Conservation (phyloP, 2,113 vertebrate genomes). For the Sterna hirundo region DNA sequence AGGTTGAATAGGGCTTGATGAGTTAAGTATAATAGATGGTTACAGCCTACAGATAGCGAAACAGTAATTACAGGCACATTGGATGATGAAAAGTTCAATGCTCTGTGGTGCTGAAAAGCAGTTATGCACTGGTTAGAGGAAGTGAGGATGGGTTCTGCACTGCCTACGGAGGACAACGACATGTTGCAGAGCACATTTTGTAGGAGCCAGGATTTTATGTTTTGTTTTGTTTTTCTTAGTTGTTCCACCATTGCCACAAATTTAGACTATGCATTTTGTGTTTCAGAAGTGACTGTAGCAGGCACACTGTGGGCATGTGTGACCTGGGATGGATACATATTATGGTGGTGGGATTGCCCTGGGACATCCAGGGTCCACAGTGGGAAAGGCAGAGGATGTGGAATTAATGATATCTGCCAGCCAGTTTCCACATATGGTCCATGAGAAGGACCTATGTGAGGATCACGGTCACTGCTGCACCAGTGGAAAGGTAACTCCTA, state of each 20-base stretch:
- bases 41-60: not conserved
- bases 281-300: not conserved
- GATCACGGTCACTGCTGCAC: not conserved
- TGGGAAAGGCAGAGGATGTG: not conserved
- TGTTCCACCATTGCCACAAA: not conserved
- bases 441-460: not conserved
- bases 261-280: not conserved
- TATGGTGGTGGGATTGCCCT: not conserved
- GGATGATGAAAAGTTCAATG: not conserved
- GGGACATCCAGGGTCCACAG: not conserved
- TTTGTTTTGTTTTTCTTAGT: not conserved
- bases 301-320: not conserved
- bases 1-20: not conserved
- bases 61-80: not conserved
- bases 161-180: not conserved
- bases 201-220: not conserved
- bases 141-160: not conserved
- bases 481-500: not conserved
- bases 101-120: not conserved
- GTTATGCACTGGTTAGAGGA: not conserved
- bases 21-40: not conserved
- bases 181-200: not conserved
- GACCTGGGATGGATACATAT: not conserved
- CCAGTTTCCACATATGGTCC: not conserved
- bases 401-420: not conserved